These are phyloP conservation scores for Paralichthys olivaceus DNA, from an alignment of 2,113 vertebrate genomes.

Conservation along the genomic window DNA sequence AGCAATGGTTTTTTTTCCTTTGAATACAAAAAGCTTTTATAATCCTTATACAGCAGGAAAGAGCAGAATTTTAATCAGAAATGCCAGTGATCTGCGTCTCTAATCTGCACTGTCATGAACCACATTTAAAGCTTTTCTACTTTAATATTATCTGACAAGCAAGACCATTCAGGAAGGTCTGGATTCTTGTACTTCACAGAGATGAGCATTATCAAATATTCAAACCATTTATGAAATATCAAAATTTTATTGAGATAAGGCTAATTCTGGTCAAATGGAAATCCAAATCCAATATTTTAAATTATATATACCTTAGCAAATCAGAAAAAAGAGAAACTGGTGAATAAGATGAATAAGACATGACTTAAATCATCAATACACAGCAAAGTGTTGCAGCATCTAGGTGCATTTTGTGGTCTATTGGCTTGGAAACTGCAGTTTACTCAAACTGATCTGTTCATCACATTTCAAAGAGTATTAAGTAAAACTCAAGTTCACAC, in stretches of 20 bases:
- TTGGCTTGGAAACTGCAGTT: neutral
- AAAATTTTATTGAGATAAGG: too few species aligned
- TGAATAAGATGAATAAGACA: neutral
- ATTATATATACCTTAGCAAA: neutral
- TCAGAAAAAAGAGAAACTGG: neutral
- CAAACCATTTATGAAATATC: too few species aligned
- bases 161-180: neutral
- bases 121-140: neutral
- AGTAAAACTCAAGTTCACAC: slow-evolving; percentile 14
- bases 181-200: neutral
- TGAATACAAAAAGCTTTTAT: neutral
- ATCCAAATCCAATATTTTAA: neutral
- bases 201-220: neutral
- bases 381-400: neutral
- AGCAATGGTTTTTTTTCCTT: neutral
- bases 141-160: slow-evolving; percentile 10
- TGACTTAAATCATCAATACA: neutral
- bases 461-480: neutral
- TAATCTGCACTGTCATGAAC: neutral
- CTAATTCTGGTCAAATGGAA: neutral
- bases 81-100: neutral
- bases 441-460: neutral
- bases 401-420: neutral
- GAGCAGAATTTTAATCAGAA: neutral
- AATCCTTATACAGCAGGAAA: too few species aligned